phyloP scores from a whole-genome alignment of 37 sponge, comb jelly and placozoan genomes.

The Ephydatia muelleri region DNA sequence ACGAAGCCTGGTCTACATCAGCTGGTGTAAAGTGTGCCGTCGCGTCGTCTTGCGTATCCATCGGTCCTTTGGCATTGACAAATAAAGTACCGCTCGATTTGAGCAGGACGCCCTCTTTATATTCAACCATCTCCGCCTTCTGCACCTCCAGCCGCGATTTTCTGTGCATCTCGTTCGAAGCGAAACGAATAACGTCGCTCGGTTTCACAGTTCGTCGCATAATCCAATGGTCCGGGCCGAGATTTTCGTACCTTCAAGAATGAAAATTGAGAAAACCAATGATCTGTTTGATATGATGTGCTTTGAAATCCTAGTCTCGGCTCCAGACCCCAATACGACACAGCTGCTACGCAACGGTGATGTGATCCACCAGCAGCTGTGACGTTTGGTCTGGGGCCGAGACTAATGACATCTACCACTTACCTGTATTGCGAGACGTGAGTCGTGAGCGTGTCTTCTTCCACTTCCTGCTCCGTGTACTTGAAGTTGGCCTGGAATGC shows the following conservation, averaged over 20 bases:
- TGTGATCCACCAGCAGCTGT: too few relatives aligned
- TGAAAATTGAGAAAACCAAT: background rate
- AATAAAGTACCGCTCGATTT: background rate
- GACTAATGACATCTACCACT: too few relatives aligned
- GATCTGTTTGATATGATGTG: too few relatives aligned
- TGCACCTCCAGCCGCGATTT: background rate
- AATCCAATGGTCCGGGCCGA: background rate
- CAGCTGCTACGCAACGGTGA: too few relatives aligned
- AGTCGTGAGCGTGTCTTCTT: slow-evolving; percentile 21
- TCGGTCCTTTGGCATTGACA: background rate
- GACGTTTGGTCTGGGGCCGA: too few relatives aligned
- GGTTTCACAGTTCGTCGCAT: background rate
- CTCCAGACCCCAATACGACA: too few relatives aligned
- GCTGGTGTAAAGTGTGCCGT: background rate
- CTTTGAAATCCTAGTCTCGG: too few relatives aligned
- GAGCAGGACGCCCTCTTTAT: background rate
- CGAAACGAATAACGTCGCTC: background rate
- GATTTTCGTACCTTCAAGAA: background rate
- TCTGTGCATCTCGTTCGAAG: background rate
- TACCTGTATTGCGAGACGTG: slow-evolving; percentile 36
- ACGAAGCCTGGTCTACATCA: background rate
- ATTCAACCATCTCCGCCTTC: background rate
- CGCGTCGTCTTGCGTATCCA: background rate
- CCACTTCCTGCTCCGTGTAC: slow-evolving; percentile 10
- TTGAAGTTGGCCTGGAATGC: slow-evolving; percentile 64